Evolutionary conservation across 2,888 invertebrate species (phyloP).

Genomic region (Nowickia ferox): DNA sequence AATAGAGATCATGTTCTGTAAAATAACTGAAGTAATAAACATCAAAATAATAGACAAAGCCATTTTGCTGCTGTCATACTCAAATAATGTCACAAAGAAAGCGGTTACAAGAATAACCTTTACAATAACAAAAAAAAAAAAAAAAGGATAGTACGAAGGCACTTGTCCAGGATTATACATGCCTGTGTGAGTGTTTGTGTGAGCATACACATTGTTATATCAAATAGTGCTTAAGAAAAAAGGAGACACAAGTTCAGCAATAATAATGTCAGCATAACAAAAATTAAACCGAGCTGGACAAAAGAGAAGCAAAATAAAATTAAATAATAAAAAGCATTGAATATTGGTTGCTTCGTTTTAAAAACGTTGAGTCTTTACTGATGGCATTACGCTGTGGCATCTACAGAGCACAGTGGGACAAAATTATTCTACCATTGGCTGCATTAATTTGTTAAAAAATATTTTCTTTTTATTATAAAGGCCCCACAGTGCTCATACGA

Average conservation of each 20-base stretch:
- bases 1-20: slow-evolving; percentile 5
- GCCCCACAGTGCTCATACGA: slow-evolving; percentile 13
- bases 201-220: background rate
- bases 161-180: background rate
- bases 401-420: background rate
- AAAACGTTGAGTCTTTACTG: slow-evolving; percentile 42
- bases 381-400: slow-evolving; percentile 9
- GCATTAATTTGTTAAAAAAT: too few species aligned
- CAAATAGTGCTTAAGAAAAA: background rate
- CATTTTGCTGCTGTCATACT: slow-evolving; percentile 39
- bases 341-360: slow-evolving; percentile 29
- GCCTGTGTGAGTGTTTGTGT: background rate
- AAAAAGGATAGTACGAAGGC: background rate
- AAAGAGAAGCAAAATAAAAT: background rate
- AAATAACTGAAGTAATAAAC: slow-evolving; percentile 31
- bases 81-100: slow-evolving; percentile 30
- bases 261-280: slow-evolving; percentile 42
- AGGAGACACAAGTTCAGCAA: slow-evolving; percentile 18
- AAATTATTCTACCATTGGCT: too few species aligned
- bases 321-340: slow-evolving; percentile 30
- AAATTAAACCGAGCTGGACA: slow-evolving; percentile 28
- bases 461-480: background rate
- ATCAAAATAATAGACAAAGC: slow-evolving; percentile 51
- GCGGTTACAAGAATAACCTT: slow-evolving; percentile 11
- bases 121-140: background rate